These are phyloP conservation scores for Agonum fuliginosum DNA, from an alignment of 2,888 invertebrate genomes.

Conservation along the genomic window DNA sequence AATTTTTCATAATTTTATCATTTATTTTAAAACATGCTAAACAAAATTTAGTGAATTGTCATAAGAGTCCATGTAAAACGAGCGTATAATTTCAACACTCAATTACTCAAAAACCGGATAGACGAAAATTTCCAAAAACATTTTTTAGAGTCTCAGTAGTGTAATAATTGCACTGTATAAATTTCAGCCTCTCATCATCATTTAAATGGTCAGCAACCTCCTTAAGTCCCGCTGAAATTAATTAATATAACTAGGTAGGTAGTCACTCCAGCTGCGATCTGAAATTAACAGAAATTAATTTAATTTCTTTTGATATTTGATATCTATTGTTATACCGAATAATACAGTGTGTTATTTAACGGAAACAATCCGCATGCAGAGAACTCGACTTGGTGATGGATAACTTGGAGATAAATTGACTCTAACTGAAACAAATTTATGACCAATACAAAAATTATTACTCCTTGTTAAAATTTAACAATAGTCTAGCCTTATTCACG, in stretches of 20 bases:
- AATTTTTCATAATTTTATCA: too few relatives aligned
- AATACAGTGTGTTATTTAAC: constrained; percentile 62
- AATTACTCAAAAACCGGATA: too few relatives aligned
- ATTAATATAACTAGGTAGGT: constrained; percentile 48
- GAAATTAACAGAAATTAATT: constrained; percentile 19
- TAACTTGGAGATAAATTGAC: constrained; percentile 61
- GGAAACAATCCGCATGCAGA: constrained; percentile 62
- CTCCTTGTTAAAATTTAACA: not conserved
- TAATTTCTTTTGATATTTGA: not conserved
- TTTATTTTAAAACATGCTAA: too few relatives aligned
- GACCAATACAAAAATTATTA: constrained; percentile 7
- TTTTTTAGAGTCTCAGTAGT: too few relatives aligned
- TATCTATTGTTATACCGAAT: constrained; percentile 58
- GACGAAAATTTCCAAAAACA: too few relatives aligned
- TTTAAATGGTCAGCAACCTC: too few relatives aligned
- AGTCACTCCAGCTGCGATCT: constrained; percentile 43
- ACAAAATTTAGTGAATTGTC: too few relatives aligned
- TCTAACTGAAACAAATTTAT: constrained; percentile 61
- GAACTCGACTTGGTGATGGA: constrained; percentile 62
- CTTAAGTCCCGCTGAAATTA: constrained; percentile 26
- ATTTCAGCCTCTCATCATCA: not conserved
- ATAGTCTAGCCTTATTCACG: too few relatives aligned
- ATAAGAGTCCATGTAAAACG: too few relatives aligned
- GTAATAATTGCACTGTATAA: too few relatives aligned
- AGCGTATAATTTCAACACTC: too few relatives aligned